These are phyloP conservation scores for Brassicogethes aeneus DNA, from an alignment of 2,888 invertebrate species.

Conservation along the genomic window DNA sequence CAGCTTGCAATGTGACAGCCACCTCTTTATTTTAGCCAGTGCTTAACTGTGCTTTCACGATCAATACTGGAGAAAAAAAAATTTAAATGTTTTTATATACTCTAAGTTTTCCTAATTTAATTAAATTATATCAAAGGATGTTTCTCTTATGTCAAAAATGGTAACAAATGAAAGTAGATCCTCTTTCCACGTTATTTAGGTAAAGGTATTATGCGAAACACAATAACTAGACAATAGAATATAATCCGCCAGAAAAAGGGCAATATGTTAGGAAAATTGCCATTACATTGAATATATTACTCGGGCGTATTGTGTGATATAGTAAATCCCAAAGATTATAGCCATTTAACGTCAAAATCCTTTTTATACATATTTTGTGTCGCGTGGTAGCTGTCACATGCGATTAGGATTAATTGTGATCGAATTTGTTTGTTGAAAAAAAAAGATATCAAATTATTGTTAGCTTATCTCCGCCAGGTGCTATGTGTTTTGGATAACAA, in stretches of 20 bases:
- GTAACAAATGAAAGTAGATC: too few species aligned
- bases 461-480: too few species aligned
- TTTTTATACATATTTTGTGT: constrained; percentile 26
- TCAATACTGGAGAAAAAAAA: too few species aligned
- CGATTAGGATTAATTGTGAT: constrained; percentile 36
- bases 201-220: not conserved
- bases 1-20: too few species aligned
- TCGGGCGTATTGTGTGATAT: constrained; percentile 30
- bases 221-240: not conserved
- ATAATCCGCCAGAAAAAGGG: constrained; percentile 36
- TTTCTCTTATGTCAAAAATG: too few species aligned
- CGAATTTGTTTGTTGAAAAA: too few species aligned
- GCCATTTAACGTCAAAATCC: constrained; percentile 23
- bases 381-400: constrained; percentile 32
- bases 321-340: constrained; percentile 33
- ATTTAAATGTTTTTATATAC: not conserved
- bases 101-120: too few species aligned
- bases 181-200: too few species aligned
- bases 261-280: constrained; percentile 38
- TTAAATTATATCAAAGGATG: not conserved
- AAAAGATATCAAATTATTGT: too few species aligned
- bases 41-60: too few species aligned
- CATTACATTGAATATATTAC: constrained; percentile 39
- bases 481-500: too few species aligned
- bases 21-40: too few species aligned